Conservation (phyloP, 2,113 vertebrate genomes). For the Crocuta crocuta region DNA sequence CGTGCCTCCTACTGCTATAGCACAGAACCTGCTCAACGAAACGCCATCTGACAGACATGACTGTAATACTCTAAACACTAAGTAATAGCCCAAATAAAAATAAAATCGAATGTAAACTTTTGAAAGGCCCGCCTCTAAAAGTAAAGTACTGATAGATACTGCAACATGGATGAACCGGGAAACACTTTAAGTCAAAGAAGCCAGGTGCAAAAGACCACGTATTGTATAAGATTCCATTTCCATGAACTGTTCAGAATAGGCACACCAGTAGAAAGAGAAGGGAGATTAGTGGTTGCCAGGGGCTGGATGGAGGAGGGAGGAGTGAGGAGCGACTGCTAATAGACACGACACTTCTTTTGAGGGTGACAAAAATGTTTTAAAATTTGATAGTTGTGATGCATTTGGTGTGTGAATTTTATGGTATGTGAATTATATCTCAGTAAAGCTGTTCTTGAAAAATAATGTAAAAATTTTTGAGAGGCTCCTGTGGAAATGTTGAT, state of each 20-base stretch:
- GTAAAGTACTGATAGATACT: not conserved
- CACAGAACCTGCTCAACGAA: not conserved
- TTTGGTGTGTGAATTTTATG: constrained; percentile 36
- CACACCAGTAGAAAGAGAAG: constrained; percentile 65
- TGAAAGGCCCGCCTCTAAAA: not conserved
- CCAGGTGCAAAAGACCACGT: not conserved
- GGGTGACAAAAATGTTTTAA: constrained; percentile 53
- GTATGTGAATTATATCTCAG: not conserved
- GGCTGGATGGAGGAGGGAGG: not conserved
- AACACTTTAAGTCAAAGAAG: constrained; percentile 31
- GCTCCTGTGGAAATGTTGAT: not conserved
- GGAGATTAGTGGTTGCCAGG: constrained; percentile 27
- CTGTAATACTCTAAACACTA: not conserved
- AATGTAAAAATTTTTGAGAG: not conserved
- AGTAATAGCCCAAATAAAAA: not conserved
- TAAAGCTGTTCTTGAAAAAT: constrained; percentile 18
- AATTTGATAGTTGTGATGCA: constrained; percentile 34
- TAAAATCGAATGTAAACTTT: constrained; percentile 39
- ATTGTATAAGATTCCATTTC: constrained; percentile 14
- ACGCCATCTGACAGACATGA: not conserved
- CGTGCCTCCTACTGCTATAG: not conserved
- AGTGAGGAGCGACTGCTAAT: constrained; percentile 21
- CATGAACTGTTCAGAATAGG: constrained; percentile 45
- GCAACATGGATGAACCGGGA: not conserved
- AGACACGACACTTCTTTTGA: constrained; percentile 35